These are phyloP conservation scores for Neocloeon triangulifer DNA, from an alignment of 1,140 invertebrate genomes.

Conservation along the genomic window DNA sequence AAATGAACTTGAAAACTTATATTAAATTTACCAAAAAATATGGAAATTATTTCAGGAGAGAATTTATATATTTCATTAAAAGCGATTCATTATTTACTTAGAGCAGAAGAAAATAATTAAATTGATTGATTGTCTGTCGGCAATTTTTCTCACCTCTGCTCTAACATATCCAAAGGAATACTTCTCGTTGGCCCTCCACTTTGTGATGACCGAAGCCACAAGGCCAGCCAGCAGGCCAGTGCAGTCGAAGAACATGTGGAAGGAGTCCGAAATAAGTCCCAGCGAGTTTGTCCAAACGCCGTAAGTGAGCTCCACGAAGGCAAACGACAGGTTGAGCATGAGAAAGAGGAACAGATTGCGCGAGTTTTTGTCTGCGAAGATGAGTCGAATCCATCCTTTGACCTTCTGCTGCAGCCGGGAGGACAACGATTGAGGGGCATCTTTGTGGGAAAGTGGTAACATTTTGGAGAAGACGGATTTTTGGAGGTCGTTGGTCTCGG, in stretches of 20 bases:
- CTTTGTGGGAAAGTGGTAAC: conserved; percentile 55
- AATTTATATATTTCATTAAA: no score
- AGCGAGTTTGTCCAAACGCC: conserved; percentile 76
- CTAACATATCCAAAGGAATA: conserved; percentile 91
- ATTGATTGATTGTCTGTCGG: no score
- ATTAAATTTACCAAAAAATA: no score
- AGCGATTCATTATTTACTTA: no score
- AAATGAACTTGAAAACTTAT: no score
- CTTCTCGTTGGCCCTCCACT: conserved; percentile 83
- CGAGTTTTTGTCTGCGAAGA: conserved; percentile 80
- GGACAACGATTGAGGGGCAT: conserved; percentile 31
- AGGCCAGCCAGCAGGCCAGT: conserved; percentile 83
- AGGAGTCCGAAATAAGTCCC: conserved; percentile 91
- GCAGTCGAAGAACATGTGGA: conserved; percentile 99
- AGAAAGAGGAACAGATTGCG: conserved; percentile 90
- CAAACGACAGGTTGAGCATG: conserved; percentile 79
- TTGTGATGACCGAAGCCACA: conserved; percentile 73
- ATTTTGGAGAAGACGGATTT: no score
- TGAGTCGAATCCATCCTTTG: conserved; percentile 55
- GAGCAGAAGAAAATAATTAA: no score
- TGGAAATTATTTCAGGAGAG: no score
- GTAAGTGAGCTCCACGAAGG: conserved; percentile 89
- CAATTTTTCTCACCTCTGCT: no score
- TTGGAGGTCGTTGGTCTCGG: no score
- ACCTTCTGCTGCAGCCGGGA: conserved; percentile 45